A percentile compares a stretch with the other conserved stretches of the same genome.
Conservation (phyloP, 2,113 vertebrate genomes). For the Isurus oxyrinchus region DNA sequence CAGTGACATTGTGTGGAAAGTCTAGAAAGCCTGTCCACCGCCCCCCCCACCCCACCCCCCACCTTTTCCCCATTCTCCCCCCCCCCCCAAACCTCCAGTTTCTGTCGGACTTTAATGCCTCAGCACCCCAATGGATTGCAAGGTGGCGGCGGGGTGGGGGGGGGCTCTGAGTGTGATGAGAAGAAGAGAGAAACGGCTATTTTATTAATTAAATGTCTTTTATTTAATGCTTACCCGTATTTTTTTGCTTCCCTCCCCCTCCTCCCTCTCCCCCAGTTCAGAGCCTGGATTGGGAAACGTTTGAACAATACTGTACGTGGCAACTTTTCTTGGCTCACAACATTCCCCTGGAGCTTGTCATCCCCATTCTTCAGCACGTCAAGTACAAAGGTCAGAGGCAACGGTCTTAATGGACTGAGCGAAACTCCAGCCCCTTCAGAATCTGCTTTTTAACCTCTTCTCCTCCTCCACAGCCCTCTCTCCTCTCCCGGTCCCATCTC, state of each 20-base stretch:
- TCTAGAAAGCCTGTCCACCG: no score
- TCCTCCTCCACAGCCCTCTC: no score
- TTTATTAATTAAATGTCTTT: background rate
- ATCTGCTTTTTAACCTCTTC: background rate
- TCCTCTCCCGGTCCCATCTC: no score
- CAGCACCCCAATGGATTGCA: background rate
- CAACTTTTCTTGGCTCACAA: conserved; percentile 91
- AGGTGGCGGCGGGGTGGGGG: background rate
- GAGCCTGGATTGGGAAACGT: conserved; percentile 94
- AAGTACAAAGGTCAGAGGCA: conserved; percentile 78
- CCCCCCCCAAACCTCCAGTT: no score
- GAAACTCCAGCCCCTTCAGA: background rate
- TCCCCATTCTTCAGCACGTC: conserved; percentile 90
- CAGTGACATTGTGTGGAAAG: no score
- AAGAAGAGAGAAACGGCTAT: no score
- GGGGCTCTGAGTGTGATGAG: no score
- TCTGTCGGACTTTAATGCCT: background rate
- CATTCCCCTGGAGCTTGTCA: conserved; percentile 86
- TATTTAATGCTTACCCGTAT: background rate
- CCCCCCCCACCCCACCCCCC: no score
- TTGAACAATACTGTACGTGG: conserved; percentile 97
- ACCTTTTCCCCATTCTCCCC: no score
- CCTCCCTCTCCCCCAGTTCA: no score
- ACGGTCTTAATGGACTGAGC: background rate
- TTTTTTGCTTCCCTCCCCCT: background rate